These are phyloP conservation scores for Noctua janthe DNA, from an alignment of 2,888 invertebrate species.

Conservation along the genomic window DNA sequence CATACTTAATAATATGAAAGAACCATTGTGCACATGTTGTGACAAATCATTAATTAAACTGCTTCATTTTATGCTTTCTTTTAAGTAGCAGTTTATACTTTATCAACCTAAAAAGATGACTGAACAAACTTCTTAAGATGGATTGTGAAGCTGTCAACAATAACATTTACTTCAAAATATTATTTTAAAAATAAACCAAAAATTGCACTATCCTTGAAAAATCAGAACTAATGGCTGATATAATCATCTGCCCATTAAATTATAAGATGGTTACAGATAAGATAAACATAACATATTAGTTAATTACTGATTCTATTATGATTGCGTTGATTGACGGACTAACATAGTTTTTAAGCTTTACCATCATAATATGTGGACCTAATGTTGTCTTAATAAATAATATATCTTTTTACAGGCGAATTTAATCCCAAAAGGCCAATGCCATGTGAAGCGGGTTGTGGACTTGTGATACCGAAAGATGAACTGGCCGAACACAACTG, in stretches of 20 bases:
- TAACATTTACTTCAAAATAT: neutral
- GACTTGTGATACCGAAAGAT: slow-evolving; percentile 98
- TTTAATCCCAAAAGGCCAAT: slow-evolving; percentile 97
- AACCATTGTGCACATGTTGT: neutral
- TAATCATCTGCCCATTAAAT: slow-evolving; percentile 17
- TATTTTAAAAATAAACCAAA: neutral
- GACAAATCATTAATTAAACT: neutral
- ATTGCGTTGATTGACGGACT: neutral
- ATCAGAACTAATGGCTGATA: slow-evolving; percentile 18
- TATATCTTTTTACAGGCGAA: slow-evolving; percentile 79
- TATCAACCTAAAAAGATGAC: neutral
- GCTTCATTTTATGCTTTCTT: neutral
- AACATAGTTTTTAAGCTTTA: neutral
- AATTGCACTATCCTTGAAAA: neutral
- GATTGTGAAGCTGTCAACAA: neutral
- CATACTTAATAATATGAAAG: neutral
- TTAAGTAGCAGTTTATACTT: neutral
- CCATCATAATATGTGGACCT: neutral
- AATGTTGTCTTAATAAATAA: neutral
- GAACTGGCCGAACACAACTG: slow-evolving; percentile 98
- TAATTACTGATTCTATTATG: slow-evolving; percentile 14
- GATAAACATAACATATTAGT: slow-evolving; percentile 9
- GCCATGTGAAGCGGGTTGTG: slow-evolving; percentile 98
- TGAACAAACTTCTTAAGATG: neutral
- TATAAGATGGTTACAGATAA: slow-evolving; percentile 35